Conservation (phyloP, 2,888 invertebrate genomes). For the Congeria kusceri region DNA sequence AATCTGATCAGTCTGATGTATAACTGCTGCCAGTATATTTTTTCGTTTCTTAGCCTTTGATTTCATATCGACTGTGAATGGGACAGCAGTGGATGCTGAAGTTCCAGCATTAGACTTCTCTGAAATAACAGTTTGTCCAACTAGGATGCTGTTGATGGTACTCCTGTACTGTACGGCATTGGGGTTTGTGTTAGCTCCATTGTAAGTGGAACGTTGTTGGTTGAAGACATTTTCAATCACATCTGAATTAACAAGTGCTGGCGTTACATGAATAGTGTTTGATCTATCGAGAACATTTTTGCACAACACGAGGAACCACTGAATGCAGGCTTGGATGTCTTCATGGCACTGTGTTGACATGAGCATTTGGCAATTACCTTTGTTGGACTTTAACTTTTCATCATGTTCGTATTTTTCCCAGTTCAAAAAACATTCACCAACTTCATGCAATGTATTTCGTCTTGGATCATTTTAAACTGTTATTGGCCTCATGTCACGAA, state of each 20-base stretch:
- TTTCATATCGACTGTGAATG: too few relatives aligned
- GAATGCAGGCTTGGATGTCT: too few relatives aligned
- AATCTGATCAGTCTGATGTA: too few relatives aligned
- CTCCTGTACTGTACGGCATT: conserved; percentile 1
- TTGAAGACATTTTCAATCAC: neutral
- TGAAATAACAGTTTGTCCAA: neutral
- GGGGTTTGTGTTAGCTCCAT: conserved; percentile 1
- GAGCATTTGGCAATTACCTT: neutral
- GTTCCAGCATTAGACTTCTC: too few relatives aligned
- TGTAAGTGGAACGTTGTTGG: conserved; percentile 5
- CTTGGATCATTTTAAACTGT: neutral
- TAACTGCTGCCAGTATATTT: too few relatives aligned
- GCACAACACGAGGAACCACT: neutral
- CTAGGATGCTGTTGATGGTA: neutral
- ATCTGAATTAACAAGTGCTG: too few relatives aligned
- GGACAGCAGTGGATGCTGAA: too few relatives aligned
- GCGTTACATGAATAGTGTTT: too few relatives aligned
- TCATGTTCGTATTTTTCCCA: too few relatives aligned
- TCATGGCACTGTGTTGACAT: too few relatives aligned
- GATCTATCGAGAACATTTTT: too few relatives aligned
- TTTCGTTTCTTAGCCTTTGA: too few relatives aligned
- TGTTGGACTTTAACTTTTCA: neutral
- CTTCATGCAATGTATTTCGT: neutral
- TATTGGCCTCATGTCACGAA: conserved; percentile 30
- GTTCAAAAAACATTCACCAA: neutral